phyloP scores from a whole-genome alignment of 1,140 invertebrate species.

The Drosophila tani region DNA sequence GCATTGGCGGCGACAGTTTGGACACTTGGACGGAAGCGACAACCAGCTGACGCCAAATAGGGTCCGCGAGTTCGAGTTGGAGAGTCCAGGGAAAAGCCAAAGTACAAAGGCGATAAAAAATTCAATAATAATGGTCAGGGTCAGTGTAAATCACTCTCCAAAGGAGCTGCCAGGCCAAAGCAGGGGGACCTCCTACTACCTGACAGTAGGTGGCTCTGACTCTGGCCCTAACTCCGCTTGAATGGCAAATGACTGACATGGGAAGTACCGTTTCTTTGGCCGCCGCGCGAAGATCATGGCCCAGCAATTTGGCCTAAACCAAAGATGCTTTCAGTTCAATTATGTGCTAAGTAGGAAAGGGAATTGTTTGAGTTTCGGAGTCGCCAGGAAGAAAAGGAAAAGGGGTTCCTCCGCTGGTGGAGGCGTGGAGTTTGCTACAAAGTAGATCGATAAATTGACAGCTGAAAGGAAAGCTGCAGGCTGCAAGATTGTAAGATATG shows the following conservation, averaged over 20 bases:
- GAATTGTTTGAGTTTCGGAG: constrained; percentile 19
- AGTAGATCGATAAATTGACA: constrained; percentile 41
- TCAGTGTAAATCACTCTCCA: constrained; percentile 67
- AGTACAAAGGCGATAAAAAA: constrained; percentile 34
- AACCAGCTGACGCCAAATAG: constrained; percentile 68
- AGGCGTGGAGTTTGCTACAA: constrained; percentile 18
- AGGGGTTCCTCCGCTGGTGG: constrained; percentile 16
- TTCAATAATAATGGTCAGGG: constrained; percentile 75
- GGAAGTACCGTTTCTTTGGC: constrained; percentile 61
- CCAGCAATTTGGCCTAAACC: constrained; percentile 54
- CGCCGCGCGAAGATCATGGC: constrained; percentile 26
- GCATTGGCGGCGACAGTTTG: constrained; percentile 74
- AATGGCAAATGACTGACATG: constrained; percentile 80
- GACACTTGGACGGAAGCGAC: constrained; percentile 69
- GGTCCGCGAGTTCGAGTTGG: constrained; percentile 1
- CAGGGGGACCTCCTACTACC: constrained; percentile 15
- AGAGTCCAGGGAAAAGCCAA: constrained; percentile 16
- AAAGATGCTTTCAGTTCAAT: constrained; percentile 70
- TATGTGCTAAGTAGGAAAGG: constrained; percentile 75
- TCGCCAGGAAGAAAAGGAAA: constrained; percentile 23
- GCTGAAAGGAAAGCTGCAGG: constrained; percentile 24
- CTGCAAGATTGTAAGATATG: background rate
- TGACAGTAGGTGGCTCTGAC: constrained; percentile 42
- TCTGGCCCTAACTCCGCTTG: constrained; percentile 11
- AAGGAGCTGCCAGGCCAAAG: constrained; percentile 3